Conservation (phyloP, 1,140 invertebrate species). For the Microplitis demolitor region DNA sequence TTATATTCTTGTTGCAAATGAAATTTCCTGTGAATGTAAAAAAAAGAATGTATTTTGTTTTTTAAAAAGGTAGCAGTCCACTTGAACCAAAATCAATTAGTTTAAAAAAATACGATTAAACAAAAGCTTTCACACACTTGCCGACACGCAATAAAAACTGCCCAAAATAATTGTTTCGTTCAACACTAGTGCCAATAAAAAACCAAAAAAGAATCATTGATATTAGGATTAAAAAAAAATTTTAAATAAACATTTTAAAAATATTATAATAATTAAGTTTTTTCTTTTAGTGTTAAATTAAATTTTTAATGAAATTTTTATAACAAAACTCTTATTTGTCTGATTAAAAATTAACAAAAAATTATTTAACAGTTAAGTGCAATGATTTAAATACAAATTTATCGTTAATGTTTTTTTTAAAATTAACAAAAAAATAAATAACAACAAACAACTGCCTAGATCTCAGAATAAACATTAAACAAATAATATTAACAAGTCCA, state of each 20-base stretch:
- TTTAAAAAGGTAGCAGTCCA: not conserved
- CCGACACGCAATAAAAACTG: conserved; percentile 3
- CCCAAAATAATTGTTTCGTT: not conserved
- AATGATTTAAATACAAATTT: conserved; percentile 27
- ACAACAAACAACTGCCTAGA: conserved; percentile 57
- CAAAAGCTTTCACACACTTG: conserved; percentile 3
- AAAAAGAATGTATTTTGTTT: not conserved
- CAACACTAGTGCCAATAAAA: conserved; percentile 1
- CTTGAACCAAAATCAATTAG: not conserved
- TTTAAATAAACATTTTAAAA: not conserved
- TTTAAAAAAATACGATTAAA: not conserved
- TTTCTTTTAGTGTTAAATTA: too few relatives aligned
- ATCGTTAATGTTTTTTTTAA: conserved; percentile 35
- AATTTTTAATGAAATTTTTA: not conserved
- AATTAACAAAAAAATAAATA: conserved; percentile 28
- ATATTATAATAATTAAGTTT: too few relatives aligned
- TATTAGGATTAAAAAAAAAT: not conserved
- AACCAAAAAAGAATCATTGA: not conserved
- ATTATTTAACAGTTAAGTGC: conserved; percentile 6
- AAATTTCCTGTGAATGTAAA: not conserved
- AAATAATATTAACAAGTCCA: conserved; percentile 55
- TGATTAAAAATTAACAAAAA: not conserved
- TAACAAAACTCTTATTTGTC: not conserved
- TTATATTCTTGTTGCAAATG: too few relatives aligned
- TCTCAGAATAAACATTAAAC: conserved; percentile 50